Conservation (phyloP, 2,888 invertebrate species). For the Smittia sp. region DNA sequence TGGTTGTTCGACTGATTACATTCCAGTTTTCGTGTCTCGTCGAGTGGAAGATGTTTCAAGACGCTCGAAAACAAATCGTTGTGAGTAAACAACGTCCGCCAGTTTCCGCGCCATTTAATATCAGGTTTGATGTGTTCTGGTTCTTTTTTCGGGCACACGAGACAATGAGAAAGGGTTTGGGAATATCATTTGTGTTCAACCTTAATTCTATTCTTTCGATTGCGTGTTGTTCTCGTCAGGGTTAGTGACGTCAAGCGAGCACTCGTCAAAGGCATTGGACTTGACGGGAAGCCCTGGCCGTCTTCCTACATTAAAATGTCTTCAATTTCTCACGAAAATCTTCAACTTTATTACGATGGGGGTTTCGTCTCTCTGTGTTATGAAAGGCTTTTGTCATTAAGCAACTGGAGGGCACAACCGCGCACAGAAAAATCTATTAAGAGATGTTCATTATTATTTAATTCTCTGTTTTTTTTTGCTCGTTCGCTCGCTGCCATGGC, state of each 20-base stretch:
- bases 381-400: constrained; percentile 22
- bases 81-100: not conserved
- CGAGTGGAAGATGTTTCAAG: too few species aligned
- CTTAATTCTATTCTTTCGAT: not conserved
- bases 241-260: not conserved
- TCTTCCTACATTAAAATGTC: not conserved
- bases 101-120: not conserved
- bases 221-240: not conserved
- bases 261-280: too few species aligned
- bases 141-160: not conserved
- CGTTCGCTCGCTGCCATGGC: too few species aligned
- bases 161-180: not conserved
- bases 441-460: not conserved
- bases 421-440: constrained; percentile 3
- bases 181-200: not conserved
- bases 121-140: not conserved
- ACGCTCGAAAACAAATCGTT: too few species aligned
- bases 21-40: too few species aligned
- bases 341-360: not conserved
- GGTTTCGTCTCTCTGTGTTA: not conserved
- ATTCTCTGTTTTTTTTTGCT: not conserved
- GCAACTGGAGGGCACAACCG: constrained; percentile 2
- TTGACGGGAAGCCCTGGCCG: not conserved
- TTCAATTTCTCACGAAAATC: constrained; percentile 22
- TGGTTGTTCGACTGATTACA: too few species aligned